Evolutionary conservation across 2,113 vertebrate genomes (phyloP).

Genomic region (Bothrops jararaca): DNA sequence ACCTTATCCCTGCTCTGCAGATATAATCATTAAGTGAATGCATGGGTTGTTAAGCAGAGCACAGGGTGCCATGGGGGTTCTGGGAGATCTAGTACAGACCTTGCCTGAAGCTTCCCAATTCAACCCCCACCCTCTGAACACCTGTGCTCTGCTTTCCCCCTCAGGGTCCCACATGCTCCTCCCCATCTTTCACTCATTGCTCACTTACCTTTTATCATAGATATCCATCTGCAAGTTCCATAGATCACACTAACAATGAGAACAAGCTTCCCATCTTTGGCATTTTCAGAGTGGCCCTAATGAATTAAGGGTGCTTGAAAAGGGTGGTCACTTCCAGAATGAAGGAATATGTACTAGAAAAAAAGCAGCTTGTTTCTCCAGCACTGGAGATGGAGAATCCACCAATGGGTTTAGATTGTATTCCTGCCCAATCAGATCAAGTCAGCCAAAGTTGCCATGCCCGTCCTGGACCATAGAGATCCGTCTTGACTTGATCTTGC

Average conservation of each 20-base stretch:
- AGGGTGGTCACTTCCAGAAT: neutral
- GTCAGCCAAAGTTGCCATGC: too few species aligned
- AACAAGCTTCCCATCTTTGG: neutral
- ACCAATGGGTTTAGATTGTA: too few species aligned
- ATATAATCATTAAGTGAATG: neutral
- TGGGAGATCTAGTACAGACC: neutral
- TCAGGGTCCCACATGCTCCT: neutral
- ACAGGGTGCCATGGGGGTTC: neutral
- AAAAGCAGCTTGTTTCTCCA: neutral
- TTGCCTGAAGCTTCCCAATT: neutral
- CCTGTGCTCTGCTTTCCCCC: neutral
- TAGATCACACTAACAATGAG: neutral
- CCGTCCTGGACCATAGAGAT: too few species aligned
- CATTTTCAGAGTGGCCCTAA: neutral
- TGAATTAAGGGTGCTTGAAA: neutral
- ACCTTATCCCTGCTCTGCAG: neutral
- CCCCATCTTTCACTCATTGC: neutral
- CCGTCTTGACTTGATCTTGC: too few species aligned
- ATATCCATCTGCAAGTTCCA: neutral
- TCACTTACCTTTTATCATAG: neutral
- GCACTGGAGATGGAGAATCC: too few species aligned
- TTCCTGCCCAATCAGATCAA: too few species aligned
- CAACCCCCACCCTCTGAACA: neutral
- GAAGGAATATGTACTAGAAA: neutral
- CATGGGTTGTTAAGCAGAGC: neutral